Evolutionary conservation across 2,888 invertebrate species (phyloP), one percentile per base, ranked within the genome.

Genomic region (Amblyjoppa fuscipennis): DNA sequence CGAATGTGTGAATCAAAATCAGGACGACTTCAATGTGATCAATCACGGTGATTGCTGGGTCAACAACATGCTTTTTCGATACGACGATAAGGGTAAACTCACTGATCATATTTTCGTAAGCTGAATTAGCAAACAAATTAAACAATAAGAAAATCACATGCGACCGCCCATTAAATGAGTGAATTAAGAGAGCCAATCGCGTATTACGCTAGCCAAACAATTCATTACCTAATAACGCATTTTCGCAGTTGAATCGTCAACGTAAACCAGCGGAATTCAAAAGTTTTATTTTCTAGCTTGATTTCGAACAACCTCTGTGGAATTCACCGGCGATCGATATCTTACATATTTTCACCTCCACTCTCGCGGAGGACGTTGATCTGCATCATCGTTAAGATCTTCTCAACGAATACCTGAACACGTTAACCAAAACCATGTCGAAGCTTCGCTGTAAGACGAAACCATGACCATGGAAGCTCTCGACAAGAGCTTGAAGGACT

Each of bases 251-350:
- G 20, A 1, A 53, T 53, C 53, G 6, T 53, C n/a, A n/a, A 53
- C 5, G n/a, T 53, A 6, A 53, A n/a, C 3, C 7, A 1, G 53
- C 20, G 2, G 20, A 53, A 53, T 20, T 20, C 16, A 5, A 53
- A n/a, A 20, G 0, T 41, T 5, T 34, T 49, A 49, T 28, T 73
- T 94, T 94, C 0, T 90, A 95, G 95, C 94, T 95, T 74, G 95
- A 95, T 89, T 95, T 94, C 81, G 95, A 95, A 92, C 76, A 94
- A 84, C 91, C 93, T 66, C 71, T 91, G 59, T 95, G 94, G 86
- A 89, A 92, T 5, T 93, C 94, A 51, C 95, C 95, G 16, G 94
- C 94, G 0, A 85, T 94, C 49, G 95, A 95, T 90, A 88, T 95
- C 13, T 94, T 92, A 69, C 95, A 95, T 85, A 95, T 95, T 85